Evolutionary conservation across 2,113 vertebrate genomes (phyloP).

Genomic region (Bothrops jararaca): DNA sequence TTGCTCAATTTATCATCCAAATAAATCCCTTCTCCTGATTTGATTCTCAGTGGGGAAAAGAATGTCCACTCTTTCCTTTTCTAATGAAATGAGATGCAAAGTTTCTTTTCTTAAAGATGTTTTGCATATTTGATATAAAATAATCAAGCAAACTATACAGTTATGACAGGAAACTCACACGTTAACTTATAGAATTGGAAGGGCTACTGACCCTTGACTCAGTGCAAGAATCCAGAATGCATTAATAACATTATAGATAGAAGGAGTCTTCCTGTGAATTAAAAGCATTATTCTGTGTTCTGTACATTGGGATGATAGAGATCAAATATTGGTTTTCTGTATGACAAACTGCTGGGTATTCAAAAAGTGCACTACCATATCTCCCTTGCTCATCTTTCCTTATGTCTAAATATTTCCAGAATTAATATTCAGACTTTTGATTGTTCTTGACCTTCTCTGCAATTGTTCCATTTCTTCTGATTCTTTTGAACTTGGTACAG

Average conservation of each 20-base stretch:
- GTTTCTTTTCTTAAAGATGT: neutral
- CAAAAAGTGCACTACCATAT: neutral
- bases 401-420: neutral
- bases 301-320: neutral
- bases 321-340: neutral
- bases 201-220: neutral
- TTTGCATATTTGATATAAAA: neutral
- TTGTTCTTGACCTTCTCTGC: neutral
- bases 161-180: neutral
- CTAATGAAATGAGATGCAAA: neutral
- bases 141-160: neutral
- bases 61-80: neutral
- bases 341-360: neutral
- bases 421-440: neutral
- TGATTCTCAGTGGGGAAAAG: neutral
- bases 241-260: neutral
- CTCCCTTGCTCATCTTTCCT: neutral
- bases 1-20: neutral
- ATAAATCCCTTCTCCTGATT: rapidly evolving
- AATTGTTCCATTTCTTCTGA: neutral
- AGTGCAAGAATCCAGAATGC: neutral
- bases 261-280: neutral
- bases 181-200: neutral
- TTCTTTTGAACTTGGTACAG: neutral
- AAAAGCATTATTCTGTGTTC: neutral